Percentiles rank a stretch among this genome's conserved stretches.
phyloP scores from a whole-genome alignment of 2,888 invertebrate species.

The Machimus atricapillus region DNA sequence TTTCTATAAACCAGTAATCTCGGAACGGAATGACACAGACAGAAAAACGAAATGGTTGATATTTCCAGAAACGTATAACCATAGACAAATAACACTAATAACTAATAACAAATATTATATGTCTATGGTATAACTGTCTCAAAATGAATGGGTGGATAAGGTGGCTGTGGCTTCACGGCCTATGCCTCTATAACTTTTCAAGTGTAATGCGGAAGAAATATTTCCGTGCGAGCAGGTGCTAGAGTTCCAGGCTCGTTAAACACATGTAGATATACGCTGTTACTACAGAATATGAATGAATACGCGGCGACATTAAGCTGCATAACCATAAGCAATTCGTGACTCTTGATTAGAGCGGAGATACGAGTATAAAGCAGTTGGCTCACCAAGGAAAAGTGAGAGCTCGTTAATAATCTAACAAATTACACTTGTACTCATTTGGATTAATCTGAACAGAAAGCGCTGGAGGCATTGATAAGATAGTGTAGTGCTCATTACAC shows the following conservation, averaged over 20 bases:
- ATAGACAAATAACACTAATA: too few relatives aligned
- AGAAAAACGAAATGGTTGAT: background rate
- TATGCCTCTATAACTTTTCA: background rate
- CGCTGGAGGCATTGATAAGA: conserved; percentile 21
- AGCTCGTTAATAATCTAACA: conserved; percentile 26
- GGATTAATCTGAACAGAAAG: conserved; percentile 15
- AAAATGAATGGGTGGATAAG: background rate
- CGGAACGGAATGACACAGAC: background rate
- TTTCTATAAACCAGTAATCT: background rate
- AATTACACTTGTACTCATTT: conserved; percentile 15
- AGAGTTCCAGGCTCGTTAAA: background rate
- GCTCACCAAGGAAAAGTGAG: conserved; percentile 5
- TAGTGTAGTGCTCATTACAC: background rate
- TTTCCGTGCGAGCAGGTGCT: background rate
- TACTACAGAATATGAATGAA: background rate
- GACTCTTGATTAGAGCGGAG: background rate
- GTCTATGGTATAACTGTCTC: too few relatives aligned
- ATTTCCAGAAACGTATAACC: background rate
- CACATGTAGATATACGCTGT: background rate
- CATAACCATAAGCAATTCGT: background rate
- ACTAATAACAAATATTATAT: too few relatives aligned
- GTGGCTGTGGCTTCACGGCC: background rate
- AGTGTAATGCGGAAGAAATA: conserved; percentile 21
- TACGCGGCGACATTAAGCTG: background rate
- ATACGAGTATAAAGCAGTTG: background rate